Base-by-base conservation (phyloP, 2,113 vertebrate genomes). In the Indri indri region DNA sequence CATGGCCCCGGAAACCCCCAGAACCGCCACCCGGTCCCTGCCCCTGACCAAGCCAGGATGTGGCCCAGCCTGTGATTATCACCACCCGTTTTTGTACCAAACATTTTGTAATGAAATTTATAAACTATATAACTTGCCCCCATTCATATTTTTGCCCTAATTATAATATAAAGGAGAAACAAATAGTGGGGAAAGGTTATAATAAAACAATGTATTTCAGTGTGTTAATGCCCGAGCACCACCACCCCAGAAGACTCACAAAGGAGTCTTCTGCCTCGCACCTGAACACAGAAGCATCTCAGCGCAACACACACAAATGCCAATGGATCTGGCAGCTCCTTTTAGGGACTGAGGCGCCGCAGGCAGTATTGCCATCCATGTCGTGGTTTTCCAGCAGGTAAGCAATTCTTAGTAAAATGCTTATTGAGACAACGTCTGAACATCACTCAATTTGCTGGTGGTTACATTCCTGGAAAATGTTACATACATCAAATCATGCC, bases 321-420 rank as follows among this genome's bases (percentile, higher is more conserved):
- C 27, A 37, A 5, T 4, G 1, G 2, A 3, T 8, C 22, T 6
- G 37, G 30, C 0, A 0, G 54, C 7, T 65, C 52, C 79, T 89
- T 40, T 50, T 18, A 22, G 1, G 84, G 45, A n/a, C 65, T 17
- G 4, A 37, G 65, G 63, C 42, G 30, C 66, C 45, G 10, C 1
- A 45, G 80, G 18, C 17, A 11, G 16, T 0, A 0, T 10, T 23
- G 27, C 61, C 65, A 5, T 14, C 42, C 34, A 34, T 0, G 1
- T 2, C 20, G 17, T 34, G 10, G 45, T 40, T 89, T 70, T 74
- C 83, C 40, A 80, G 0, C 42, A 5, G 2, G 20, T 11, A 76
- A 45, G 20, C 42, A 77, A 32, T 20, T 68, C 87, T 34, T 32
- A 22, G 14, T 13, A 61, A 81, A 90, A 42, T 20, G 12, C 27